phyloP scores from a whole-genome alignment of 2,113 vertebrate genomes.

The Heteronetta atricapilla region DNA sequence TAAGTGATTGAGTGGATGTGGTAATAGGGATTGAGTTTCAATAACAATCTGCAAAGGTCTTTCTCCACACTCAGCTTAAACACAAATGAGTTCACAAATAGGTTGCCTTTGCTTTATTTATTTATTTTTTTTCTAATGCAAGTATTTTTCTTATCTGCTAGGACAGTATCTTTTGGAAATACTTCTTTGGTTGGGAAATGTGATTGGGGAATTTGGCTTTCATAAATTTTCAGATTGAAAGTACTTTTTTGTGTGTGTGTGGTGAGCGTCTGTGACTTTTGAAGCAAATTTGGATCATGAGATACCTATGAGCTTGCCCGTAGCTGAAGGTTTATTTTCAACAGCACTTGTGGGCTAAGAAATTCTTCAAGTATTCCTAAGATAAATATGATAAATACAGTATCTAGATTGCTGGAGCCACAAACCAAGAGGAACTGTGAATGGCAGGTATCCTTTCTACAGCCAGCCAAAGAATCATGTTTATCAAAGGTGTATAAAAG shows the following conservation, averaged over 20 bases:
- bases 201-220: neutral
- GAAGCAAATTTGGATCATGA: neutral
- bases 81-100: too few species aligned
- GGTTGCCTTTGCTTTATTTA: neutral
- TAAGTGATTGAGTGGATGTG: neutral
- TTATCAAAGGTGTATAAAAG: rapidly evolving
- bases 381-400: neutral
- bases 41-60: neutral
- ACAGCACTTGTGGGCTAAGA: rapidly evolving
- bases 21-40: neutral
- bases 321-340: neutral
- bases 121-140: neutral
- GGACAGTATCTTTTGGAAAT: neutral
- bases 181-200: neutral
- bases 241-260: neutral
- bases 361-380: neutral
- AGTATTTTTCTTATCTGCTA: neutral
- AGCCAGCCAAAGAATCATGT: rapidly evolving
- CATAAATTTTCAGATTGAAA: neutral
- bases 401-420: neutral
- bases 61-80: rapidly evolving
- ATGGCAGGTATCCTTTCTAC: neutral
- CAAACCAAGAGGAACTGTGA: rapidly evolving
- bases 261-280: neutral
- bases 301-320: neutral